Evolutionary conservation across 2,888 invertebrate species (phyloP).

Genomic region (Drosophila atripex): DNA sequence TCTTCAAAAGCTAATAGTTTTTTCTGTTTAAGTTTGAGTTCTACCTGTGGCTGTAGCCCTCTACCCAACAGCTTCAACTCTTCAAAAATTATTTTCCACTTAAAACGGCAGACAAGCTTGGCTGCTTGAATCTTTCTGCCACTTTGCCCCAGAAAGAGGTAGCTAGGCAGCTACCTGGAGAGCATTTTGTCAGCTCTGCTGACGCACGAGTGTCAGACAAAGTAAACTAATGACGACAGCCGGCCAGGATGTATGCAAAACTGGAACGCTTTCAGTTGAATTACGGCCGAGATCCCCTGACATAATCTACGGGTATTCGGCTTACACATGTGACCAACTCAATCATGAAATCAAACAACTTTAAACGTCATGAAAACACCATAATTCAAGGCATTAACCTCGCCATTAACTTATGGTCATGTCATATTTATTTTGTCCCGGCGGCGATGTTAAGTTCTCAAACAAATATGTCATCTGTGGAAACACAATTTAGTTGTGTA

Average conservation of each 20-base stretch:
- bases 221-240: conserved; percentile 62
- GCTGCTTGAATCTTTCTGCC: conserved; percentile 50
- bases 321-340: conserved; percentile 24
- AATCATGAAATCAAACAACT: conserved; percentile 9
- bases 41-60: neutral
- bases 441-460: conserved; percentile 26
- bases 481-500: conserved; percentile 56
- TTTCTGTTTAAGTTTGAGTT: neutral
- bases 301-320: conserved; percentile 24
- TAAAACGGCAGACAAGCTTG: conserved; percentile 16
- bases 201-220: conserved; percentile 54
- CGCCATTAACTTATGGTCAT: neutral
- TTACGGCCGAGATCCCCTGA: conserved; percentile 36
- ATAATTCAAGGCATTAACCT: conserved; percentile 46
- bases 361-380: conserved; percentile 20
- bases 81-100: conserved; percentile 23
- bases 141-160: conserved; percentile 34
- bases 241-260: conserved; percentile 13
- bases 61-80: conserved; percentile 4
- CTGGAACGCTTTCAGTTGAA: conserved; percentile 30
- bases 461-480: conserved; percentile 44
- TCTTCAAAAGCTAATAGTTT: neutral
- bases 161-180: conserved; percentile 40
- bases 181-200: conserved; percentile 52
- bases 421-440: neutral